Base-by-base conservation (phyloP, 1,140 invertebrate species). In the Pissodes strobi region DNA sequence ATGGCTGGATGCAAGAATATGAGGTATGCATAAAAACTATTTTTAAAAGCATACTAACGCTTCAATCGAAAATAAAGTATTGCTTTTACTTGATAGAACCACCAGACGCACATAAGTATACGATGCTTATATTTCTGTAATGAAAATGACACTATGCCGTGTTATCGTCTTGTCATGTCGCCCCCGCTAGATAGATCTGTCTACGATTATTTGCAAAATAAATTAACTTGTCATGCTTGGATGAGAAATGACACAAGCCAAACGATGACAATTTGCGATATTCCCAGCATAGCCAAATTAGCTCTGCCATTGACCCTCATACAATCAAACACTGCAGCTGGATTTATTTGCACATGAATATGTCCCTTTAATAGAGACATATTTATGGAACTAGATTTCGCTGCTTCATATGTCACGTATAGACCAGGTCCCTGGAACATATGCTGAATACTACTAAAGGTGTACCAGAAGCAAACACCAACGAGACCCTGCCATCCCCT, bases 231-330 rank as follows among this genome's bases (percentile, higher is more conserved):
- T 27, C 15, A 51, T 15, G 8, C 22, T n/a, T 51, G 48, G 48
- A 27, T 51, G 2, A 51, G 17, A n/a, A 51, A n/a, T 23, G 22
- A 51, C 22, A 15, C 9, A 3, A 12, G 48, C 8, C 2, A 23
- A 21, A 70, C 77, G 6, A 80, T 84, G 71, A 73, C 76, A 13
- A 80, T 82, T 17, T 83, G 81, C n/a, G n/a, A n/a, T n/a, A n/a
- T n/a, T n/a, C n/a, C n/a, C n/a, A n/a, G n/a, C n/a, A n/a, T n/a
- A n/a, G 63, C 81, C 34, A 58, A 67, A 41, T 65, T 68, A 66
- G 74, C 78, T 60, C 74, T 77, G 56, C 73, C 78, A 48, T 21
- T 57, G n/a, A 19, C 53, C 38, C 15, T 10, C n/a, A 57, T 15
- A 23, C 2, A 13, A 30, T 10, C 27, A 10, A 61, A 53, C 37